phyloP scores from a whole-genome alignment of 2,797 vertebrate genomes.

The Cottoperca gobio region DNA sequence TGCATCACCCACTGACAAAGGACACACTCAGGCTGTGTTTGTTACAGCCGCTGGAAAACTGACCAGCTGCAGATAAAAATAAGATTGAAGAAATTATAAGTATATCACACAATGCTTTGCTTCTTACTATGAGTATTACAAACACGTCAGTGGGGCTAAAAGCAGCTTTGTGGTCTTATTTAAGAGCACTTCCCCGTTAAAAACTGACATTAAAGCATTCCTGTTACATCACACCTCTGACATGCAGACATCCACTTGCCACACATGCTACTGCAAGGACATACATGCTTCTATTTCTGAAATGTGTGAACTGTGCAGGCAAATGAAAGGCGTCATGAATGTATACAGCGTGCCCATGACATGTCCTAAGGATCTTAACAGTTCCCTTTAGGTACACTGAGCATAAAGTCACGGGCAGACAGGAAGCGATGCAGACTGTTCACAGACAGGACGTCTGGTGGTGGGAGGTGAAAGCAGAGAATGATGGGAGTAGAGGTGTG shows the following conservation, averaged over 20 bases:
- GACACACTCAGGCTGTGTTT: constrained; percentile 52
- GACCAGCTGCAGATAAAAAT: constrained; percentile 62
- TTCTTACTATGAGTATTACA: constrained; percentile 24
- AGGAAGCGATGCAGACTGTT: constrained; percentile 71
- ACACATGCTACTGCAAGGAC: constrained; percentile 53
- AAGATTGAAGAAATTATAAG: constrained; percentile 35
- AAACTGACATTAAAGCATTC: constrained; percentile 58
- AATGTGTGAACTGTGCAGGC: constrained; percentile 71
- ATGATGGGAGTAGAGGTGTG: constrained; percentile 71
- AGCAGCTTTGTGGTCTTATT: constrained; percentile 12
- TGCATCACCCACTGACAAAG: constrained; percentile 60
- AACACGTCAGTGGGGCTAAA: constrained; percentile 32
- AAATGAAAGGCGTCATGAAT: constrained; percentile 54
- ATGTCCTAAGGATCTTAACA: constrained; percentile 57
- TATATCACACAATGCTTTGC: constrained; percentile 15
- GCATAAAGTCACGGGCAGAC: constrained; percentile 61
- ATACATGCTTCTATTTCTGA: constrained; percentile 71
- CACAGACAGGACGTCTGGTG: constrained; percentile 76
- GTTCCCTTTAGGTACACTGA: constrained; percentile 45
- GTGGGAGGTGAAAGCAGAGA: constrained; percentile 77
- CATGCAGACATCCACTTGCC: constrained; percentile 33
- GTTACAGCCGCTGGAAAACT: constrained; percentile 42
- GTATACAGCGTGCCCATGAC: constrained; percentile 46
- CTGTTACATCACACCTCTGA: constrained; percentile 43
- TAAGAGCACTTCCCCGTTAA: constrained; percentile 7